Conservation (phyloP, 1,140 invertebrate species). For the Hesperophylax magnus region DNA sequence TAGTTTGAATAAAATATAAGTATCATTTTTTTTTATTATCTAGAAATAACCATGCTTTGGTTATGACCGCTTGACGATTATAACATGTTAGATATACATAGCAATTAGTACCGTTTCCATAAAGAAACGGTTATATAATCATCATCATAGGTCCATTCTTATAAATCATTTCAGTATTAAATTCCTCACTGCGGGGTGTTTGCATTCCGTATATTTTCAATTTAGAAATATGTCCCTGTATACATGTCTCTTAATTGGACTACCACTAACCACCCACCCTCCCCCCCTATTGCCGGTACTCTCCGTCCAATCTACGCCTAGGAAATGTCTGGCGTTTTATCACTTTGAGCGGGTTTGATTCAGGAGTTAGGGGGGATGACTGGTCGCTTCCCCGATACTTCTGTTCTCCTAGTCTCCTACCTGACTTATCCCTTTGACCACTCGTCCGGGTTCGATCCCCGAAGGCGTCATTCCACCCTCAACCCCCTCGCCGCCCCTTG, state of each 20-base stretch:
- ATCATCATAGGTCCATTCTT: too few relatives aligned
- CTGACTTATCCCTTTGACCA: constrained; percentile 32
- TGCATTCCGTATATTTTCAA: constrained; percentile 21
- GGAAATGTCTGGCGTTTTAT: neutral
- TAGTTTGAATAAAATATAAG: too few relatives aligned
- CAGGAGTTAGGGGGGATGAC: neutral
- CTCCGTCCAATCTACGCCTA: neutral
- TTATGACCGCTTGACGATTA: too few relatives aligned
- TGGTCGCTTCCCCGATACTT: neutral
- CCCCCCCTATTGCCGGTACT: neutral
- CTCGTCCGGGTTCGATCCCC: constrained; percentile 24
- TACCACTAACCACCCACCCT: neutral
- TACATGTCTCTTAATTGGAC: constrained; percentile 38
- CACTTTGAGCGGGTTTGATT: neutral
- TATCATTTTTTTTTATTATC: too few relatives aligned
- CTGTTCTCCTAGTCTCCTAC: neutral
- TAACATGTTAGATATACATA: too few relatives aligned
- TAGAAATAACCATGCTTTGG: too few relatives aligned
- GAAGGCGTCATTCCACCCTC: neutral
- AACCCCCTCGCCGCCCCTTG: neutral
- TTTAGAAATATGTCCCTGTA: constrained; percentile 26
- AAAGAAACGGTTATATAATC: too few relatives aligned
- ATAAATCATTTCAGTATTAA: constrained; percentile 2
- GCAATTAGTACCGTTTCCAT: too few relatives aligned
- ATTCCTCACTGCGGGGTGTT: constrained; percentile 2